Conservation (phyloP, 2,888 invertebrate genomes). For the Cataglyphis albicans region DNA sequence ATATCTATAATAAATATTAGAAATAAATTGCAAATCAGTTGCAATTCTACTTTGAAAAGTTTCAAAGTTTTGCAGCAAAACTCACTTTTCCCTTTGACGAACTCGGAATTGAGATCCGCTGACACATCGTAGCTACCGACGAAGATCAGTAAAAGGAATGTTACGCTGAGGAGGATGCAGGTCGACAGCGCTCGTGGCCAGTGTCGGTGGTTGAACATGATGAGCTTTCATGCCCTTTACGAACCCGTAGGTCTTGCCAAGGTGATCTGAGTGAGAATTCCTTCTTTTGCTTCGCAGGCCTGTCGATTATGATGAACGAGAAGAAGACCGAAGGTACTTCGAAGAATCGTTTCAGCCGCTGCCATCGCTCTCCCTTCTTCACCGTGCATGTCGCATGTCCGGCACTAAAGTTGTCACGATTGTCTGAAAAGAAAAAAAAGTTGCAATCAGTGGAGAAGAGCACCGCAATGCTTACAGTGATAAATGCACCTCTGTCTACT, state of each 20-base stretch:
- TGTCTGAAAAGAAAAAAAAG: constrained; percentile 70
- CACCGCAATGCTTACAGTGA: neutral
- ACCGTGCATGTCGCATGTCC: constrained; percentile 77
- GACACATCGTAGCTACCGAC: constrained; percentile 79
- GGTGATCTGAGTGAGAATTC: constrained; percentile 69
- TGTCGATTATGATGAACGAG: constrained; percentile 70
- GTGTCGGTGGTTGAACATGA: constrained; percentile 84
- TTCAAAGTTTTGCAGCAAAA: constrained; percentile 73
- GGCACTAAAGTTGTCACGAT: constrained; percentile 58
- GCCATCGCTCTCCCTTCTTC: constrained; percentile 79
- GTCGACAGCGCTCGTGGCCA: constrained; percentile 82
- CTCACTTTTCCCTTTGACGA: constrained; percentile 94
- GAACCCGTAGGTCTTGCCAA: constrained; percentile 80
- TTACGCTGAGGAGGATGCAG: constrained; percentile 76
- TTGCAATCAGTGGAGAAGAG: constrained; percentile 20
- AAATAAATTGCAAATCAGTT: neutral
- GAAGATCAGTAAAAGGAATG: constrained; percentile 77
- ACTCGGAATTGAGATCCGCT: constrained; percentile 88
- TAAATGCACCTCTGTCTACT: neutral
- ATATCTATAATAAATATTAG: neutral
- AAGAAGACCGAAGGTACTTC: constrained; percentile 66
- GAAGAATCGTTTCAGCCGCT: constrained; percentile 72
- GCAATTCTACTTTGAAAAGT: neutral
- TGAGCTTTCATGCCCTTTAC: constrained; percentile 84
- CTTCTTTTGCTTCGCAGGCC: constrained; percentile 67